These are phyloP conservation scores for Chamaea fasciata DNA, from an alignment of 2,113 vertebrate species.

Conservation along the genomic window DNA sequence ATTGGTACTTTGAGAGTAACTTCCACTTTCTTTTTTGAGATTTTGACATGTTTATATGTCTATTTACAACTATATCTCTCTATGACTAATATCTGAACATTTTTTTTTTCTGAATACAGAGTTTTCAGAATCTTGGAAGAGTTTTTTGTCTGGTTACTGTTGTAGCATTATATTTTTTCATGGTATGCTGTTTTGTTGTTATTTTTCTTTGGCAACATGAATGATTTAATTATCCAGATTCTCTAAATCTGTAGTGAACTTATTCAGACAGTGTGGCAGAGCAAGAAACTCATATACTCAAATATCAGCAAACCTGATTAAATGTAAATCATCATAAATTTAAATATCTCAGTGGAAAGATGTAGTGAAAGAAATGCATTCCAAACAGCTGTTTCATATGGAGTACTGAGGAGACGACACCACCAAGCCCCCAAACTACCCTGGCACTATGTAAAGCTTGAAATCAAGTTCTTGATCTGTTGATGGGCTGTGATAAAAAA, in stretches of 20 bases:
- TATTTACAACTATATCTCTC: neutral
- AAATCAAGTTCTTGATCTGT: neutral
- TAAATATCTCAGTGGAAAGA: neutral
- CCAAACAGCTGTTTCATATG: neutral
- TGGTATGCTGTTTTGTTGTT: neutral
- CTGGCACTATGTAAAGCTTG: neutral
- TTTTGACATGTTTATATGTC: neutral
- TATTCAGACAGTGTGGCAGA: neutral
- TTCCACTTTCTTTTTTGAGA: neutral
- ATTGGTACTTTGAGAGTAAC: neutral
- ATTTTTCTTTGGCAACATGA: neutral
- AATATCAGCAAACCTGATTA: neutral
- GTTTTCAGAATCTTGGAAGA: neutral
- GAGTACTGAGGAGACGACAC: neutral
- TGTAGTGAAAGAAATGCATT: neutral
- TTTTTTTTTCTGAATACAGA: neutral
- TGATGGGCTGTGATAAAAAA: neutral
- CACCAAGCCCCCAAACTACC: neutral
- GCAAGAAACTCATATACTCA: neutral
- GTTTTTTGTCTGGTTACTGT: neutral
- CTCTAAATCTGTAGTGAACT: neutral
- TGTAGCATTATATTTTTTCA: neutral
- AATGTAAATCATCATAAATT: neutral
- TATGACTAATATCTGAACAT: neutral
- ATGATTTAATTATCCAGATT: neutral